Evolutionary conservation across 2,113 vertebrate genomes (phyloP).

Genomic region (Pogonocichla stellata): DNA sequence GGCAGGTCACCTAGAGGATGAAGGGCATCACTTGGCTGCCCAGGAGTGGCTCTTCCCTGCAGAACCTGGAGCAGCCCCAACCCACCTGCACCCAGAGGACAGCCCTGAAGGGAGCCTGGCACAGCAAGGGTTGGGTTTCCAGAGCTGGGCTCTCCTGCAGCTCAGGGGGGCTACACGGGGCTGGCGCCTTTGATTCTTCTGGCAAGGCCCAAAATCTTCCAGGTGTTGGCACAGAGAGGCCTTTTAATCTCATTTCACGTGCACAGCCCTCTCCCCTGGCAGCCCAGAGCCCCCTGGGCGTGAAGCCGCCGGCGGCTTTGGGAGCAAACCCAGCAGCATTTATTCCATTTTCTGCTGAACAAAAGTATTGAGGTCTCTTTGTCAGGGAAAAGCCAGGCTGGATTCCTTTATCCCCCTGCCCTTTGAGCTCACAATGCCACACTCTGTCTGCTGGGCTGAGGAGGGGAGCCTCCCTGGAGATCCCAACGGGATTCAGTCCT

Average conservation of each 20-base stretch:
- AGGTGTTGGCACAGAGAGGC: neutral
- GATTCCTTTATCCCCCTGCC: conserved; percentile 42
- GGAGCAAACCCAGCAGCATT: neutral
- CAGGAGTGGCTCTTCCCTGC: neutral
- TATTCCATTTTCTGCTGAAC: conserved; percentile 1
- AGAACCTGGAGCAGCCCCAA: neutral
- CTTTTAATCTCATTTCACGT: neutral
- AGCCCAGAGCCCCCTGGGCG: neutral
- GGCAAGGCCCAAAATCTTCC: neutral
- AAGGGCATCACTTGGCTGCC: rapidly evolving
- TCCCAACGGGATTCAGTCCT: conserved; percentile 38
- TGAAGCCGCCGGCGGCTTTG: neutral
- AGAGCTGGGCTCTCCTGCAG: neutral
- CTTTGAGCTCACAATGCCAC: conserved; percentile 2
- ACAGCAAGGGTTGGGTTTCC: neutral
- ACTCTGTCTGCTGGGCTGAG: conserved; percentile 47
- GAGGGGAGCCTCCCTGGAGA: conserved; percentile 24
- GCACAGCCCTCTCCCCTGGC: neutral
- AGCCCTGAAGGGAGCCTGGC: neutral
- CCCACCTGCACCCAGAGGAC: neutral
- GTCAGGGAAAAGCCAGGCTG: neutral
- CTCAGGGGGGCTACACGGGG: rapidly evolving
- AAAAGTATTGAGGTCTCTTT: conserved; percentile 47
- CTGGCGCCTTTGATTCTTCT: neutral
- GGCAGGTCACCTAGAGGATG: neutral